A percentile compares a stretch with the other conserved stretches of the same genome.
Evolutionary conservation across 2,113 vertebrate genomes (phyloP).

Genomic region (Uria lomvia): DNA sequence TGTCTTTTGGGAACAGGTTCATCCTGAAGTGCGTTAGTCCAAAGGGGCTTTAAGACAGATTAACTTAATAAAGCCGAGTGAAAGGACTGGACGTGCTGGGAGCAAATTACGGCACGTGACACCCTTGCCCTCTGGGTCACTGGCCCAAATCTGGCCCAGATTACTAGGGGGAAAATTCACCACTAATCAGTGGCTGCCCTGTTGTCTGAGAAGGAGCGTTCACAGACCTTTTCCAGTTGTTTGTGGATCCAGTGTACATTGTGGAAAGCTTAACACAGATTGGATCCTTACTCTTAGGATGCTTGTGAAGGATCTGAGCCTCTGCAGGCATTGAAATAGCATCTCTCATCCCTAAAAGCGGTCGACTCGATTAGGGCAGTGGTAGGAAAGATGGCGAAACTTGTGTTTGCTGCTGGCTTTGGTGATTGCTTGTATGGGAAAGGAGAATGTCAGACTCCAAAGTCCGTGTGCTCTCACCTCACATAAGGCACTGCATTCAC

Average conservation of each 20-base stretch:
- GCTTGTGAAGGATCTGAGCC: neutral
- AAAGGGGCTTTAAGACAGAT: conserved; percentile 26
- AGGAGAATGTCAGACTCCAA: neutral
- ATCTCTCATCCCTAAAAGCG: neutral
- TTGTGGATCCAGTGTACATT: neutral
- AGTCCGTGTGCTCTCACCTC: neutral
- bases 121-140: neutral
- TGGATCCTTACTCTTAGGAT: neutral
- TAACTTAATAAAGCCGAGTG: conserved; percentile 38
- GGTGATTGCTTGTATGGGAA: neutral
- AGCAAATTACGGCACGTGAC: neutral
- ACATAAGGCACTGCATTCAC: neutral
- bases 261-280: neutral
- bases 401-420: neutral
- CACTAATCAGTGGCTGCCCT: neutral
- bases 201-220: neutral
- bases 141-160: neutral
- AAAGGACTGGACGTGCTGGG: neutral
- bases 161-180: neutral
- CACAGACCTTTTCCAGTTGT: neutral
- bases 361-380: neutral
- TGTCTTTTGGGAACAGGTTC: conserved; percentile 32
- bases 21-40: neutral
- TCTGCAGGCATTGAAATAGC: neutral
- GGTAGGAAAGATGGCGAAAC: neutral